A percentile compares a stretch with the other conserved stretches of the same genome.
These are phyloP conservation scores for Stercorarius parasiticus DNA, from an alignment of 2,113 vertebrate species.

Conservation along the genomic window DNA sequence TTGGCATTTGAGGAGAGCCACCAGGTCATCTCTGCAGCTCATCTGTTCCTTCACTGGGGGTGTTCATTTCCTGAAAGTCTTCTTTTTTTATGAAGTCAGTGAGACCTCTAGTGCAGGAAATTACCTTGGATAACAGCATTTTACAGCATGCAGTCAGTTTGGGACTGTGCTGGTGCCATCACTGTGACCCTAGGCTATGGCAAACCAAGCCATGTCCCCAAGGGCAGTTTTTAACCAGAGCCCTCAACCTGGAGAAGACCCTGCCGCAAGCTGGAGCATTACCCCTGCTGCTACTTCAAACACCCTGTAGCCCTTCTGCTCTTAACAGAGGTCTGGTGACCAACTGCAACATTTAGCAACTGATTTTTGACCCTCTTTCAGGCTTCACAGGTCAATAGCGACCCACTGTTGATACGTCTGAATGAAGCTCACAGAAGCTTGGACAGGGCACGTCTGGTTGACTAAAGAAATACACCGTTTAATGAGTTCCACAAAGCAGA, in stretches of 20 bases:
- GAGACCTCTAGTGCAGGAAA: neutral
- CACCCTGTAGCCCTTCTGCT: neutral
- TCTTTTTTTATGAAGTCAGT: neutral
- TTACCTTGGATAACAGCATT: neutral
- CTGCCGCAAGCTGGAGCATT: neutral
- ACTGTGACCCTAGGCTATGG: neutral
- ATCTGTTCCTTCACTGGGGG: neutral
- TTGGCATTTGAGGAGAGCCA: neutral
- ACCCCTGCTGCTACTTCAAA: neutral
- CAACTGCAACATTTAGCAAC: neutral
- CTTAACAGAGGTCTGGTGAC: neutral
- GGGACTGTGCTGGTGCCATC: neutral
- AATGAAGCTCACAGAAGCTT: neutral
- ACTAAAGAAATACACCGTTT: neutral
- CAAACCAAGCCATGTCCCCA: neutral
- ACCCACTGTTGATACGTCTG: fast-evolving
- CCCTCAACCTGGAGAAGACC: neutral
- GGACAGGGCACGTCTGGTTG: fast-evolving
- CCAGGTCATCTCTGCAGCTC: neutral
- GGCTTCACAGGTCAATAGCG: neutral
- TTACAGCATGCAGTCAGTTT: neutral
- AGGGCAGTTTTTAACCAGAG: neutral
- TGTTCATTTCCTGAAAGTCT: neutral
- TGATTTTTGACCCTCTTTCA: neutral
- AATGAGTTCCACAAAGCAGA: neutral